A percentile compares a stretch with the other conserved stretches of the same genome.
Conservation (phyloP, 37 sponge, comb jelly and placozoan species). For the Eunapius fragilis region DNA sequence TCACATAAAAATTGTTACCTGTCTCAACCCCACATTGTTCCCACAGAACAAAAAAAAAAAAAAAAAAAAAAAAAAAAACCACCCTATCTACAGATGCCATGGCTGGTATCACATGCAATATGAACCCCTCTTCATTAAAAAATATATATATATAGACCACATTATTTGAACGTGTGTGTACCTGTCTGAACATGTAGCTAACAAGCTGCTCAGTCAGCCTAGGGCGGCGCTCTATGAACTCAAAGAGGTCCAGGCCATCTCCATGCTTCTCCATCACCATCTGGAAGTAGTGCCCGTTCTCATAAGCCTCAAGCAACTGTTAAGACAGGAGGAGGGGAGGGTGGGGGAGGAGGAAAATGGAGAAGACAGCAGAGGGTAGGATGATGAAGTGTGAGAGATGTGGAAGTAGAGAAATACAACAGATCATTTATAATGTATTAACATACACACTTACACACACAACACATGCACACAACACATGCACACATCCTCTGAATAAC, state of each 20-base stretch:
- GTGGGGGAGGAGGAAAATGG: too few species aligned
- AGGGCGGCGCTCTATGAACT: constrained; percentile 85
- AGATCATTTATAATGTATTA: too few species aligned
- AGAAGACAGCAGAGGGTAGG: background rate
- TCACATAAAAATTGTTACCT: too few species aligned
- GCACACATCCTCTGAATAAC: too few species aligned
- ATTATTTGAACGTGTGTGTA: too few species aligned
- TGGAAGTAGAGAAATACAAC: too few species aligned
- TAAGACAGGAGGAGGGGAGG: too few species aligned
- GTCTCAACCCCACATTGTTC: background rate
- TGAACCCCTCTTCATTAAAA: background rate
- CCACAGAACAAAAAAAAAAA: background rate
- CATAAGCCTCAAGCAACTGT: constrained; percentile 87
- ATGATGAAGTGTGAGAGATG: background rate
- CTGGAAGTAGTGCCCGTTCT: constrained; percentile 87
- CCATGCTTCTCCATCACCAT: constrained; percentile 97
- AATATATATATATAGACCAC: too few species aligned
- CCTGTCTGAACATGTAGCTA: constrained; percentile 95
- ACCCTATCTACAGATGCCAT: background rate
- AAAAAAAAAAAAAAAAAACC: background rate
- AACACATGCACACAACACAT: too few species aligned
- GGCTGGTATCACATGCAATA: background rate
- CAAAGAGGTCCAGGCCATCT: constrained; percentile 91
- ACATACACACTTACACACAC: too few species aligned
- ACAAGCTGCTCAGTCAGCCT: constrained; percentile 69